Evolutionary conservation across 2,113 vertebrate genomes (phyloP).

Genomic region (Sturnus vulgaris): DNA sequence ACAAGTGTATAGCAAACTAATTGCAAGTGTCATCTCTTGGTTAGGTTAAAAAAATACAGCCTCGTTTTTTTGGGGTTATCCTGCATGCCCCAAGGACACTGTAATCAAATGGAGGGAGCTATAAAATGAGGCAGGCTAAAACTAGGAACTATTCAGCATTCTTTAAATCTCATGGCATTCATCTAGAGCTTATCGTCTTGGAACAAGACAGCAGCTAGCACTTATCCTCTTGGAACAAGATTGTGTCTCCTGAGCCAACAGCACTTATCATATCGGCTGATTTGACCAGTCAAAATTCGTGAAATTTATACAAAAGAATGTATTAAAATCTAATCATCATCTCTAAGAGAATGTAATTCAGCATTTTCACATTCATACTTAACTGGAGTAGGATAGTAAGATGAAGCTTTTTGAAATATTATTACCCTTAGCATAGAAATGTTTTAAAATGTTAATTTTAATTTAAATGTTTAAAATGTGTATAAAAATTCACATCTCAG

Average conservation of each 20-base stretch:
- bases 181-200: background rate
- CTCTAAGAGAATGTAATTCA: background rate
- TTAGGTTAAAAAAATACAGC: background rate
- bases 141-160: background rate
- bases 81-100: background rate
- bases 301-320: background rate
- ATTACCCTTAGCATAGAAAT: background rate
- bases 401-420: background rate
- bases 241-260: background rate
- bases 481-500: background rate
- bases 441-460: background rate
- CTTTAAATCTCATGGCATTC: background rate
- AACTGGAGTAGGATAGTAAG: background rate
- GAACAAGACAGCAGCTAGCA: background rate
- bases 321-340: background rate
- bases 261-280: background rate
- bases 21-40: background rate
- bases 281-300: background rate
- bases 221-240: background rate
- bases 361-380: background rate
- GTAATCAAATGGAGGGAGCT: background rate
- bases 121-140: background rate
- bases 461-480: background rate
- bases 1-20: background rate
- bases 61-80: background rate